Base-by-base conservation (phyloP, 2,888 invertebrate species). In the Thera britannica region DNA sequence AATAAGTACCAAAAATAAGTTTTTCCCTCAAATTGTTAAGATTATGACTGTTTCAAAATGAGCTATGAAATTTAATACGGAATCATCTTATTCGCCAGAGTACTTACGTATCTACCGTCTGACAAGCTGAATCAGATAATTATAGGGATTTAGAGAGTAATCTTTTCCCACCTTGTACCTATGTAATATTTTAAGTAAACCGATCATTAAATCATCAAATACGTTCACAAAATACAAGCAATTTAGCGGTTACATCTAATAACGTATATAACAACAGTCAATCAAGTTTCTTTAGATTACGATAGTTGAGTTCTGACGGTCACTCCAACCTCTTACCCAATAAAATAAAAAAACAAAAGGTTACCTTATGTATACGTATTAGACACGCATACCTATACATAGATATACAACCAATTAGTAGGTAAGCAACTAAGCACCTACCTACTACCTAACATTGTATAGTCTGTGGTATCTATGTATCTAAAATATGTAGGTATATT, bases 191-290 rank as follows among this genome's bases (percentile, higher is more conserved):
- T 41, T 23, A 12, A 54, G 35, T 52, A 48, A 52, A 52, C 7
- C 35, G 54, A 51, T 58, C 51, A 59, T 59, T 59, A 51, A 62
- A 55, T 56, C 49, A 63, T 64, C 61, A 57, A 41, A 46, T 63
- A 7, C 41, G 12, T 36, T 44, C 41, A 44, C 9, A 46, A 8
- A 46, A 5, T 44, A 48, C 9, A 56, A 11, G 38, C 52, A 61
- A 64, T 68, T 60, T 59, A 60, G 51, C n/a, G 48, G n/a, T 52
- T 41, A 41, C 54, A 54, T 48, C 54, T 9, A 52, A 52, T 34
- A 9, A 51, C 46, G 55, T 46, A 6, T 2, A 62, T 49, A 52
- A 41, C 59, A 64, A 49, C 57, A 61, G 58, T 61, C 54, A 65
- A 65, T 62, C 65, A 62, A 46, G 11, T 34, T 41, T 38, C 8